phyloP scores from a whole-genome alignment of 2,888 invertebrate species.

The Cordilura impudica region DNA sequence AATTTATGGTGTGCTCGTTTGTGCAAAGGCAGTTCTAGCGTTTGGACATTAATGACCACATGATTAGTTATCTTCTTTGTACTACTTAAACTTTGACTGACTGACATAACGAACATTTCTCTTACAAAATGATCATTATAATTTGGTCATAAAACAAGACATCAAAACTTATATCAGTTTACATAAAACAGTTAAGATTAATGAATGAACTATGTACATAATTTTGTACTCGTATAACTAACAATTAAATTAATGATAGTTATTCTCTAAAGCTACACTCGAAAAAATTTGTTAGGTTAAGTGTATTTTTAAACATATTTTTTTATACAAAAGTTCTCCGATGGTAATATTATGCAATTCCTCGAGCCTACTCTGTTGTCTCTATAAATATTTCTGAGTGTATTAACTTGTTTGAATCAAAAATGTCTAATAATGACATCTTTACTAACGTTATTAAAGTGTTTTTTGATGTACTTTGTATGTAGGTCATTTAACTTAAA shows the following conservation, averaged over 20 bases:
- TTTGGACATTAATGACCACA: neutral
- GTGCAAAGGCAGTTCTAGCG: neutral
- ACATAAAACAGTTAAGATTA: conserved; percentile 36
- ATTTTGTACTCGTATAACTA: conserved; percentile 42
- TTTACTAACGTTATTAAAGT: neutral
- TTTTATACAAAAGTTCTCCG: too few relatives aligned
- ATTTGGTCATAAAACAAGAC: conserved; percentile 47
- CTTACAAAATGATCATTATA: conserved; percentile 20
- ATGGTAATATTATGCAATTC: too few relatives aligned
- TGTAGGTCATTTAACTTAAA: conserved; percentile 37
- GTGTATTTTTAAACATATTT: too few relatives aligned
- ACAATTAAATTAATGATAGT: conserved; percentile 57
- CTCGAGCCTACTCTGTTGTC: too few relatives aligned
- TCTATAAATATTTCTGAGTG: neutral
- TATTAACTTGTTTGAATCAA: neutral
- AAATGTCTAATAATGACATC: neutral
- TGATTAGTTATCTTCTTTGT: conserved; percentile 12
- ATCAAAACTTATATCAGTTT: conserved; percentile 54
- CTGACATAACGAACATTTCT: neutral
- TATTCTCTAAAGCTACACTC: neutral
- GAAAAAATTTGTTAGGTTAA: too few relatives aligned
- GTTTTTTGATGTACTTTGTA: neutral
- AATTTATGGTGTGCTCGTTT: conserved; percentile 21
- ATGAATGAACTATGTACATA: neutral
- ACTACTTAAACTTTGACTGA: neutral